Base-by-base conservation (phyloP, 2,797 vertebrate genomes). In the Brachyrhaphis roseni region DNA sequence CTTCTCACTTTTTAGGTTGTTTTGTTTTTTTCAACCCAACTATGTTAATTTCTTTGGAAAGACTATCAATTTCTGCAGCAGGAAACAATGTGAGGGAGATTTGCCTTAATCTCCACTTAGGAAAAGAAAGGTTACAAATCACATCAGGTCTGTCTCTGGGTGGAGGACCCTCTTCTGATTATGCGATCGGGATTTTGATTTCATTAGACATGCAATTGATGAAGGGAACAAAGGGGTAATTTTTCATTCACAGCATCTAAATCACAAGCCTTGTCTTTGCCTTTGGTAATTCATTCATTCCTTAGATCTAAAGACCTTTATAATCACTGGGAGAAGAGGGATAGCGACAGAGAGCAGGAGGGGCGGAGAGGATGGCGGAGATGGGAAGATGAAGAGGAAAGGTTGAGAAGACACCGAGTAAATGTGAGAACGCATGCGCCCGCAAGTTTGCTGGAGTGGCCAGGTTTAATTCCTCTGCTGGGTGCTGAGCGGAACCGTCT, bases 191-290 rank as follows among this genome's bases (percentile, higher is more conserved):
- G 95, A 95, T 95, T 96, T 96, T 96, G 96, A 96, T 96, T 96
- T 96, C 96, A 96, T 96, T 96, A 96, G 95, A 95, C 95, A 95
- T 95, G 95, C 95, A 95, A 96, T 96, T 96, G 96, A 96, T 95
- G 96, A 94, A 92, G 91, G 92, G 95, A 96, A 96, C 96, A 96
- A 96, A 96, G 94, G 95, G 92, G 94, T 95, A 96, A 96, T 96
- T 96, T 96, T 95, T 96, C 96, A 96, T 96, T 95, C 95, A 94
- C 81, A 73, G 90, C 90, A 89, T 93, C 93, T 94, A 94, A 95
- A 95, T 95, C 95, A 95, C 92, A 93, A 93, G 94, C 92, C 94
- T 95, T 95, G 94, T 96, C 95, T 95, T 94, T 95, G 93, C 92
- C 92, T 94, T 94, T 91, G 89, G 93, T 96, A 95, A 96, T 96